Percentiles rank a stretch among this genome's conserved stretches.
Evolutionary conservation across 2,113 vertebrate species (phyloP).

Genomic region (Deroptyus accipitrinus): DNA sequence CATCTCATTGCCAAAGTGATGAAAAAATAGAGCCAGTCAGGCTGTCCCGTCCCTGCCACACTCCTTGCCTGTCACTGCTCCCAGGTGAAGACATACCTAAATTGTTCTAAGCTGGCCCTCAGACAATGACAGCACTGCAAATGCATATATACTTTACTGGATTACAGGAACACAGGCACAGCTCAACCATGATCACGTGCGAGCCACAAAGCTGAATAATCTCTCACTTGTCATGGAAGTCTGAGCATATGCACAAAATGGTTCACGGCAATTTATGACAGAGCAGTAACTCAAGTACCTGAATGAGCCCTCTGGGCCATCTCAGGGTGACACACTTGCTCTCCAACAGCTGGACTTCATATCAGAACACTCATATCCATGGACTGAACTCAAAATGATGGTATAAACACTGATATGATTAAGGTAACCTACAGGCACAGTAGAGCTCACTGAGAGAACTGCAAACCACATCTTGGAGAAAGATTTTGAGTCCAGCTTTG

Average conservation of each 20-base stretch:
- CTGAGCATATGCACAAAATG: not conserved
- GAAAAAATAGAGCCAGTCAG: not conserved
- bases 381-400: not conserved
- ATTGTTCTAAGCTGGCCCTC: not conserved
- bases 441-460: not conserved
- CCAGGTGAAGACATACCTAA: too few relatives aligned
- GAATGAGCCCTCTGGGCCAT: not conserved
- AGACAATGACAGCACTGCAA: not conserved
- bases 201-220: rapidly evolving
- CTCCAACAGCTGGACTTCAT: not conserved
- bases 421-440: not conserved
- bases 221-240: not conserved
- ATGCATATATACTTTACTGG: not conserved
- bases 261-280: not conserved
- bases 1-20: not conserved
- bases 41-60: not conserved
- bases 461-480: not conserved
- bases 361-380: not conserved
- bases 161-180: not conserved
- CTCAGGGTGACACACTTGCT: not conserved
- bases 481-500: not conserved
- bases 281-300: not conserved
- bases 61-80: not conserved
- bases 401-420: not conserved
- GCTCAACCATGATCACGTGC: rapidly evolving